Base-by-base conservation (phyloP, 2,888 invertebrate genomes). In the Arctia plantaginis region DNA sequence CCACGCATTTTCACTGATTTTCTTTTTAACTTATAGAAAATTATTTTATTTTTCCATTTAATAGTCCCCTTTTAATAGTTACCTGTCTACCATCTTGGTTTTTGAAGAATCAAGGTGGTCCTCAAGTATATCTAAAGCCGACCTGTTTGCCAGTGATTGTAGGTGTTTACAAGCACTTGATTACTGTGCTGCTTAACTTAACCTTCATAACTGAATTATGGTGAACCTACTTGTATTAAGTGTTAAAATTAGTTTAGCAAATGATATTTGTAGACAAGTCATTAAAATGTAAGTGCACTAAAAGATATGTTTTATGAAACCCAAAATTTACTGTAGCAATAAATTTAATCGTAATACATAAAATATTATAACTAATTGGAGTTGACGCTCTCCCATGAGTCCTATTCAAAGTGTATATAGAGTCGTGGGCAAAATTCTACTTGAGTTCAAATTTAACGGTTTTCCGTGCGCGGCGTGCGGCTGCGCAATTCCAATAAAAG, bases 401-500 rank as follows among this genome's bases (percentile, higher is more conserved):
- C 30, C n/a, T 65, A 74, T 77, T 51, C 74, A n/a, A n/a, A n/a
- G n/a, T n/a, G n/a, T 41, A 62, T 74, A 79, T 55, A 71, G 66
- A 69, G 74, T 55, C 80, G 20, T 67, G 55, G 13, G 65, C 72
- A 76, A 79, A 82, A 84, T 18, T 76, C 74, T 73, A 59, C 75
- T 70, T 75, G 27, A 69, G 47, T 79, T 76, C 72, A 77, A 78
- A 81, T 76, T 79, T 81, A 80, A 79, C 82, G 80, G 83, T 83
- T 83, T 78, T 81, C 82, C 72, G 72, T 82, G 83, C 82, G 77
- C 72, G 73, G 76, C 72, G 72, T 83, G 83, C 82, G 78, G 73
- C 75, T 76, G 82, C 82, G 82, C 84, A 78, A 51, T 80, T 77
- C 64, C 75, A 73, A 84, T 83, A 87, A 84, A 83, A 85, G 79